These are phyloP conservation scores for Salarias fasciatus DNA, from an alignment of 2,797 vertebrate species.

Conservation along the genomic window DNA sequence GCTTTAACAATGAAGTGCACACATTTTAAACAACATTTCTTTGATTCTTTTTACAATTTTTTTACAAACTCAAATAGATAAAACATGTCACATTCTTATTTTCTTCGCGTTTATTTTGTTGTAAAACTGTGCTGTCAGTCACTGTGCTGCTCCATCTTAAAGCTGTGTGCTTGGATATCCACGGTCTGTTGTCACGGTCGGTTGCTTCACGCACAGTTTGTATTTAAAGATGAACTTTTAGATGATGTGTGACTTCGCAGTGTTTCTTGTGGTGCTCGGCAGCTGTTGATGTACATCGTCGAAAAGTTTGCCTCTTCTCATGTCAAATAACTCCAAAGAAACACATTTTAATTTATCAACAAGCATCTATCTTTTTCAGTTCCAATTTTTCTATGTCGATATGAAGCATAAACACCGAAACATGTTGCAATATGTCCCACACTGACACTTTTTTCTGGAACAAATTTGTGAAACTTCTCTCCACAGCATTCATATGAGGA, in stretches of 20 bases:
- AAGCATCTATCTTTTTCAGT: not conserved
- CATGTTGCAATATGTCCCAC: not conserved
- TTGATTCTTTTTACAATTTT: not conserved
- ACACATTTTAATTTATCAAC: not conserved
- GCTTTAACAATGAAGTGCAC: constrained; percentile 7
- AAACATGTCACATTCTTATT: not conserved
- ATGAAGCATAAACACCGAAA: not conserved
- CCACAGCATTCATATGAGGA: constrained; percentile 17
- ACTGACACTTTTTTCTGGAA: no score
- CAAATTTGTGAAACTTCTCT: constrained; percentile 13
- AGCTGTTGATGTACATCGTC: no score
- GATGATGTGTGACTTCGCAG: not conserved
- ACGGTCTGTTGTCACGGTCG: not conserved
- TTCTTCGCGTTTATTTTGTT: not conserved
- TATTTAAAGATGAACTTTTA: not conserved
- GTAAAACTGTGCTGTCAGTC: not conserved
- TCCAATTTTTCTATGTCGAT: not conserved
- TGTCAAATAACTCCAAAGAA: not conserved
- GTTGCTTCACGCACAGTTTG: not conserved
- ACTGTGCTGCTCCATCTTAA: not conserved
- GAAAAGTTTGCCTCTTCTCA: not conserved
- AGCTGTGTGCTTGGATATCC: not conserved
- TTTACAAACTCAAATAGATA: not conserved
- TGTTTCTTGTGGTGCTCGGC: not conserved
- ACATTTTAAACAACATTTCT: not conserved